These are phyloP conservation scores for Chascanopsetta lugubris DNA, from an alignment of 2,113 vertebrate species.

Conservation along the genomic window DNA sequence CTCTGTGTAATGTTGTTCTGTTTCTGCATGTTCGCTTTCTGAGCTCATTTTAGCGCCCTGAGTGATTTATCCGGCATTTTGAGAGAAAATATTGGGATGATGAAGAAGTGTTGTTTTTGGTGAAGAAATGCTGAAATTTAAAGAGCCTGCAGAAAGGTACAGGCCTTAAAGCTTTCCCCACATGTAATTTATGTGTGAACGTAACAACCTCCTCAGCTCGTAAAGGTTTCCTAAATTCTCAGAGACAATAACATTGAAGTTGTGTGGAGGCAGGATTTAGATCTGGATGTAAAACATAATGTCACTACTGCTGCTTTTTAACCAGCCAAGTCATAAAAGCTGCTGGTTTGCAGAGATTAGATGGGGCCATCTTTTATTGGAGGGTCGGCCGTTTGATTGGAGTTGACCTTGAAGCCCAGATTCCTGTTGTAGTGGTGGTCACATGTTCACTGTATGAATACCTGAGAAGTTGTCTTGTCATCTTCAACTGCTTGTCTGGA, in stretches of 20 bases:
- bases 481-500: no score
- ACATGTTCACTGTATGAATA: no score
- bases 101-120: not conserved
- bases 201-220: not conserved
- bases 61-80: no score
- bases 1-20: not conserved
- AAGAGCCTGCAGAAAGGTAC: not conserved
- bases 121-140: not conserved
- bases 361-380: no score
- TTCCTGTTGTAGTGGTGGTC: no score
- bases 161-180: not conserved
- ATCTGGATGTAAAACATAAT: not conserved
- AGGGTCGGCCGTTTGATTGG: no score
- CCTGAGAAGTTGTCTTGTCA: no score
- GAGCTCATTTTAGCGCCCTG: not conserved
- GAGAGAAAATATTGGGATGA: no score
- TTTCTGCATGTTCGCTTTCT: not conserved
- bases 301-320: not conserved
- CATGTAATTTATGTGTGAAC: slow-evolving; percentile 1
- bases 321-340: no score
- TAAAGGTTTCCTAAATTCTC: not conserved
- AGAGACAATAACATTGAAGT: not conserved
- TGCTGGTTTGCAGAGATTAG: no score
- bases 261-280: not conserved
- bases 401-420: no score